phyloP scores from a whole-genome alignment of 2,113 vertebrate genomes.

The Thermophis baileyi region DNA sequence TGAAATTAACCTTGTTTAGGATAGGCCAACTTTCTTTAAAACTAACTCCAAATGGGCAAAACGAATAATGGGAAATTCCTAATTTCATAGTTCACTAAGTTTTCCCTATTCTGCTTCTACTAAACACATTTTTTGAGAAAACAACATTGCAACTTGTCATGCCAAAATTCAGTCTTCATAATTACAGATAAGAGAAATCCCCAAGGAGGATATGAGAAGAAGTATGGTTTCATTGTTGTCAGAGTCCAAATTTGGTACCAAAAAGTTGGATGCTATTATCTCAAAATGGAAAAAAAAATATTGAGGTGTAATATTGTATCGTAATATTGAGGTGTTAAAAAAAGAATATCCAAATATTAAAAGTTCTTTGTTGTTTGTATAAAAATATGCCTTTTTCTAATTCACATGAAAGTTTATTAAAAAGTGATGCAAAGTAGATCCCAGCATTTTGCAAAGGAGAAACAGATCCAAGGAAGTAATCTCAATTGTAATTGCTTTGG shows the following conservation, averaged over 20 bases:
- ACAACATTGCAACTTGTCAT: neutral
- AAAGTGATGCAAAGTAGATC: neutral
- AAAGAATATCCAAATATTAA: neutral
- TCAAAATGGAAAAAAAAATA: neutral
- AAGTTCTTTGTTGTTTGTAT: neutral
- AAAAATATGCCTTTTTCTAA: neutral
- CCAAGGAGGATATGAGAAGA: neutral
- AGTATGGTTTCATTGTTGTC: neutral
- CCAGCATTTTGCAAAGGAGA: neutral
- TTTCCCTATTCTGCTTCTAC: neutral
- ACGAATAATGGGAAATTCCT: neutral
- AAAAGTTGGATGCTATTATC: neutral
- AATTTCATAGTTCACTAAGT: neutral
- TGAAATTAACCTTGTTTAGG: neutral
- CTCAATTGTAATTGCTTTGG: neutral
- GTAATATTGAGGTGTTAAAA: neutral
- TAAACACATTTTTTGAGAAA: neutral
- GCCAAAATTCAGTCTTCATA: neutral
- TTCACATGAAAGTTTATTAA: neutral
- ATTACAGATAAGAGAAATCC: neutral
- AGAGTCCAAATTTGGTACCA: neutral
- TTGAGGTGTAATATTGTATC: no score
- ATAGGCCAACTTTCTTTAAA: neutral
- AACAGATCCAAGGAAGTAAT: neutral
- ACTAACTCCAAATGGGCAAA: neutral